Evolutionary conservation across 2,888 invertebrate genomes (phyloP).

Genomic region (Xestia c-nigrum): DNA sequence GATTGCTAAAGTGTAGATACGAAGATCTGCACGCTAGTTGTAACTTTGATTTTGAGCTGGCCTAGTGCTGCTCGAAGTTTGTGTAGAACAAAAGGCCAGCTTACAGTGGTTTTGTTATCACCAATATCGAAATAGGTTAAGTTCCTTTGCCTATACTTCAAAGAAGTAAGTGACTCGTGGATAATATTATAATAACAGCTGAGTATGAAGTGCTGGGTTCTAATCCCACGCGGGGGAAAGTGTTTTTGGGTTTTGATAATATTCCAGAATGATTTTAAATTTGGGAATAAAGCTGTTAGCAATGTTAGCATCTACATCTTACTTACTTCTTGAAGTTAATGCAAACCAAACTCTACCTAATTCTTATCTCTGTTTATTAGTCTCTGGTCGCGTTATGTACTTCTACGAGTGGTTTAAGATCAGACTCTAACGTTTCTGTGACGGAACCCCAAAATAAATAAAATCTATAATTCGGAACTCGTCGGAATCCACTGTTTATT

Average conservation of each 20-base stretch:
- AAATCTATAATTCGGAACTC: too few relatives aligned
- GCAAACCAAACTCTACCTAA: too few relatives aligned
- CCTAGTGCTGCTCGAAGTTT: not conserved
- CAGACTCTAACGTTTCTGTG: too few relatives aligned
- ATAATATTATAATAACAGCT: not conserved
- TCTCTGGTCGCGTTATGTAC: too few relatives aligned
- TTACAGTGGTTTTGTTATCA: not conserved
- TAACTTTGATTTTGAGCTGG: not conserved
- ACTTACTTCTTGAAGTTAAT: too few relatives aligned
- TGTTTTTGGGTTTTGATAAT: not conserved
- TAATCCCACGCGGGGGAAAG: too few relatives aligned
- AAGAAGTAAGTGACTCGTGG: not conserved
- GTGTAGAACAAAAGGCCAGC: not conserved
- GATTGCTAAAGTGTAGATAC: constrained; percentile 31
- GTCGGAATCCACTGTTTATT: not conserved
- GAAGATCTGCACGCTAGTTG: not conserved
- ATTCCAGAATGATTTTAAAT: not conserved
- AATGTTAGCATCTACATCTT: not conserved
- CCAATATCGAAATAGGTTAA: not conserved
- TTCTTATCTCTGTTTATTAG: too few relatives aligned
- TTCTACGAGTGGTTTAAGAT: too few relatives aligned
- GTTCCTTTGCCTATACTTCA: not conserved
- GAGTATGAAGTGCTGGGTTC: too few relatives aligned
- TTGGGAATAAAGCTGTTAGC: not conserved
- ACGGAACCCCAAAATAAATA: too few relatives aligned